Base-by-base conservation (phyloP, 2,113 vertebrate species). In the Malurus alboscapulatus region DNA sequence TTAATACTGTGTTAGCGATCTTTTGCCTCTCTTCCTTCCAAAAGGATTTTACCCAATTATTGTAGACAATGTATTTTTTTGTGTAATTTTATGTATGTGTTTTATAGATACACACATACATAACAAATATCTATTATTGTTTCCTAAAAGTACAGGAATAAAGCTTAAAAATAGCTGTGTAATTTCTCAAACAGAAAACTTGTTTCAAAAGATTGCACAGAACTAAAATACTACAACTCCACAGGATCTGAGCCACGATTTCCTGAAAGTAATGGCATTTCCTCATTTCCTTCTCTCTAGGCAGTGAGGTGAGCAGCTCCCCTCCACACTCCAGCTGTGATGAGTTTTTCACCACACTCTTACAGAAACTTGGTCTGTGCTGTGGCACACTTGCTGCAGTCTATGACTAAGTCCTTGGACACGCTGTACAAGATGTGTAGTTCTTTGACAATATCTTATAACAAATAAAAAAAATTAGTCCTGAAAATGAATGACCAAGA, bases 401-500 rank as follows among this genome's bases (percentile, higher is more conserved):
- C 53, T 78, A 32, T 92, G 86, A 63, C 47, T 92, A 90, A 74
- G 18, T 19, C 20, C 27, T 74, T 38, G 53, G 45, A 59, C 48
- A 65, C n/a, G 48, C 36, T 22, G 65, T 71, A 81, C 68, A 87
- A 74, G 29, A 80, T 16, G 19, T 84, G 44, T 45, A 59, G 68
- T 59, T 88, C 79, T 84, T 73, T 67, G n/a, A 53, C 63, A 4
- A 0, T 80, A 85, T 72, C 53, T 71, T 81, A 17, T 21, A 88
- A 57, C 2, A 92, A 92, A 85, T 38, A 85, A 91, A 68, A 32
- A 85, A 78, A 90, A 58, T 50, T 65, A 77, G 47, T 71, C 51
- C 47, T 83, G 36, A 75, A 93, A 92, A 69, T 78, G 40, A 95
- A 73, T 88, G 88, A n/a, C 24, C 47, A 87, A 73, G 50, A 29